Evolutionary conservation across 2,797 vertebrate species (phyloP), one percentile per base, ranked within the genome.

Genomic region (Ceryle rudis): DNA sequence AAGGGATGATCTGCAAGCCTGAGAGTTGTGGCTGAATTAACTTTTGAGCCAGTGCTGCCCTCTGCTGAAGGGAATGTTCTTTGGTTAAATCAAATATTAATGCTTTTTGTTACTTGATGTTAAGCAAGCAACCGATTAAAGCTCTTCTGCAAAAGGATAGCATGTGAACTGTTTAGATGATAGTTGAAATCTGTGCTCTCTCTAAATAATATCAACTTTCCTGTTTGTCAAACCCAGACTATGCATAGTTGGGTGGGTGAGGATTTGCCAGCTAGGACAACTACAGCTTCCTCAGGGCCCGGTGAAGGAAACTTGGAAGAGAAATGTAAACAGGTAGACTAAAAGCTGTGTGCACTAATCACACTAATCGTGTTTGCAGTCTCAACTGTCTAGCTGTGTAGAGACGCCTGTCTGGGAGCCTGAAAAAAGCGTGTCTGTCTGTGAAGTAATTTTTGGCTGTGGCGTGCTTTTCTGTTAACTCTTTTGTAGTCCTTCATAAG

Each of bases 261-360:
- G 97, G 99, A 99, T 97, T 98, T 98, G 90, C 98, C 98, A 96
- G 97, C 98, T 98, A 99, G 98, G 98, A 98, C 98, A 98, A 96
- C 98, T 93, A 97, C 98, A 84, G 95, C 98, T 92, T 98, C 99
- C 90, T 98, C 98, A 97, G 98, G 99, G 97, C 98, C 99, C 18
- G 97, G 98, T 98, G 99, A 99, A 98, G 98, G 98, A 98, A 98
- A 99, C 98, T 98, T 99, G 98, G 99, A 99, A 97, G 99, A 99
- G 92, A 99, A 98, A 97, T 99, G 99, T 98, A 99, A 99, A 99
- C 99, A 99, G 99, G 99, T 99, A 99, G 99, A 98, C 88, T 81
- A 85, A 91, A 95, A 97, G 79, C 87, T 23, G 47, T 92, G 84
- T 97, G 91, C 93, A 96, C 97, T 98, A 98, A 98, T 97, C 97